A percentile compares a stretch with the other conserved stretches of the same genome.
Conservation (phyloP, 1,140 invertebrate species). For the Zophobas atratus region DNA sequence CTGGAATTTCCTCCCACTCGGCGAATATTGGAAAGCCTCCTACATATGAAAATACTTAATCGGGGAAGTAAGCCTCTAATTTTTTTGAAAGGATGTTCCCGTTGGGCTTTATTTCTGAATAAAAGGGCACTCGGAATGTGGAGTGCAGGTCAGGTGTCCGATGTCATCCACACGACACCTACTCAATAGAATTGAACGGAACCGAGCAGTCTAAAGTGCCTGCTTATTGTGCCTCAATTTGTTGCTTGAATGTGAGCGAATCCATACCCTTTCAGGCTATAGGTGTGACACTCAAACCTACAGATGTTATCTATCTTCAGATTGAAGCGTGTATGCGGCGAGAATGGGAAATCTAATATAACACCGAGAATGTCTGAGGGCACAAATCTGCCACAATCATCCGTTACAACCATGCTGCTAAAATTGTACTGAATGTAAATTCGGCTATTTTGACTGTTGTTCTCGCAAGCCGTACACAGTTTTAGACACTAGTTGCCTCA, state of each 20-base stretch:
- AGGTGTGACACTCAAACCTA: constrained; percentile 49
- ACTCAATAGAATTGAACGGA: constrained; percentile 54
- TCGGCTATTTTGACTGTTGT: background rate
- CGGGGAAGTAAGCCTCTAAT: constrained; percentile 25
- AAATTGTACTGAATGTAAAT: background rate
- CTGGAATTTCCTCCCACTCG: background rate
- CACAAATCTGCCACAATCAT: constrained; percentile 37
- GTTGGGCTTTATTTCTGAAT: constrained; percentile 33
- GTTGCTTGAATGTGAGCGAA: constrained; percentile 53
- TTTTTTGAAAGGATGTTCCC: constrained; percentile 31
- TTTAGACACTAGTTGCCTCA: too few relatives aligned
- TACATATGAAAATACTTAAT: constrained; percentile 22
- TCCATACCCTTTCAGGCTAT: constrained; percentile 53
- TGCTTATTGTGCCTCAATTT: constrained; percentile 59
- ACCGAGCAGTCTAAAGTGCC: constrained; percentile 58
- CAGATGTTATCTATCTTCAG: constrained; percentile 48
- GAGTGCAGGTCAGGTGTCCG: constrained; percentile 57
- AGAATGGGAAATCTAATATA: constrained; percentile 36
- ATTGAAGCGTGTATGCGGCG: constrained; percentile 36
- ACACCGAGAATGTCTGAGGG: constrained; percentile 33
- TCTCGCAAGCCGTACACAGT: background rate
- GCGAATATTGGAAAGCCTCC: background rate
- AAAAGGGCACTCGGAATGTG: constrained; percentile 52
- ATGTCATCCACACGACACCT: constrained; percentile 58
- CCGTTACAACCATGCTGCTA: constrained; percentile 8